Conservation (phyloP, 2,888 invertebrate species). For the Lithophane semibrunnea region DNA sequence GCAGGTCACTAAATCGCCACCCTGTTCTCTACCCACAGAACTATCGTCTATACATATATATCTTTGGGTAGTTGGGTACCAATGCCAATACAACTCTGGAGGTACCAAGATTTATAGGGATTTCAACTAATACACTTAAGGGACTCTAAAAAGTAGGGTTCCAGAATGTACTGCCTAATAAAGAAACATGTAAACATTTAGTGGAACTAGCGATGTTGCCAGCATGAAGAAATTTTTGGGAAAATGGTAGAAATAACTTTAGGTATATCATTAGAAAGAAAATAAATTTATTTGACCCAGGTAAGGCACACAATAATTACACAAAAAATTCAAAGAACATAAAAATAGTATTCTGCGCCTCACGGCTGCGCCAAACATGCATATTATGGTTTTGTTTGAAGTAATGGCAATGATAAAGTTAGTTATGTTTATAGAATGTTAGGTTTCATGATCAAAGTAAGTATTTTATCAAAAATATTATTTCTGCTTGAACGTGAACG, state of each 20-base stretch:
- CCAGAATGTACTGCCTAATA: conserved; percentile 60
- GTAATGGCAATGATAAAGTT: not conserved
- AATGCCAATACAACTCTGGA: conserved; percentile 32
- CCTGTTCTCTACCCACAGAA: not conserved
- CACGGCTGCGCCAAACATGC: too few relatives aligned
- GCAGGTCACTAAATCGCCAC: too few relatives aligned
- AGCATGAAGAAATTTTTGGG: not conserved
- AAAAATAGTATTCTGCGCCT: too few relatives aligned
- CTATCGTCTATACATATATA: not conserved
- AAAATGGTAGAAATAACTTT: not conserved
- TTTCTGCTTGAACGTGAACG: not conserved
- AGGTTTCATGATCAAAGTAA: not conserved
- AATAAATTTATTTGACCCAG: too few relatives aligned
- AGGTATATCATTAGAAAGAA: too few relatives aligned
- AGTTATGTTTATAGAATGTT: too few relatives aligned
- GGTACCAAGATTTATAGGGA: conserved; percentile 55
- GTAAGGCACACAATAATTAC: too few relatives aligned
- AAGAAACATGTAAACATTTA: conserved; percentile 63
- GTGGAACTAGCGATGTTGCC: conserved; percentile 48
- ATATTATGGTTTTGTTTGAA: not conserved
- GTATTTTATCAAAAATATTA: not conserved
- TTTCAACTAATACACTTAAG: conserved; percentile 65
- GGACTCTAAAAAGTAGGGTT: conserved; percentile 54
- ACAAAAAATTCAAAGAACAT: too few relatives aligned
- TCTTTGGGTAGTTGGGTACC: not conserved